A percentile compares a stretch with the other conserved stretches of the same genome.
Conservation (phyloP, 1,140 invertebrate genomes). For the Leptestheria dahalacensis region DNA sequence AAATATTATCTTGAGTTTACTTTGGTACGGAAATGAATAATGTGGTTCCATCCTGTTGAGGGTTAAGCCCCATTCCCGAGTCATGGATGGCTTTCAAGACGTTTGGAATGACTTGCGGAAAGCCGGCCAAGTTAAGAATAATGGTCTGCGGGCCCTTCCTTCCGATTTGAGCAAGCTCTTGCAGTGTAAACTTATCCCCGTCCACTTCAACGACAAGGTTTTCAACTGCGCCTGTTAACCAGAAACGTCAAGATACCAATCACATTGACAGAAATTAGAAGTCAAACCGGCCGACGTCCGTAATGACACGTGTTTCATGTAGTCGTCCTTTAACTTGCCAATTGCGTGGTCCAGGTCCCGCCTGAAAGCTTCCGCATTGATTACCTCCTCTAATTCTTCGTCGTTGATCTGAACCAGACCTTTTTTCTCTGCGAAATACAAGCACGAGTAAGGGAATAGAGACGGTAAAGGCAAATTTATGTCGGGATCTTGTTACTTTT, state of each 20-base stretch:
- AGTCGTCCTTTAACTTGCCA: conserved; percentile 57
- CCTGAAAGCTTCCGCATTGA: conserved; percentile 52
- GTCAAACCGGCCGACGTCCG: conserved; percentile 43
- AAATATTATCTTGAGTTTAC: too few species aligned
- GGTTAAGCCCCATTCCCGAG: conserved; percentile 82
- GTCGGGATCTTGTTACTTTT: conserved; percentile 37
- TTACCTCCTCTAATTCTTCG: conserved; percentile 46
- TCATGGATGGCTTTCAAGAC: conserved; percentile 54
- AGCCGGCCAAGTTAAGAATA: conserved; percentile 60
- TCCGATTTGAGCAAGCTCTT: conserved; percentile 75
- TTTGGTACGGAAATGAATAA: conserved; percentile 76
- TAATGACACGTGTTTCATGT: conserved; percentile 56
- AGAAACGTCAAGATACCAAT: neutral
- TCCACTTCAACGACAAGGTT: conserved; percentile 55
- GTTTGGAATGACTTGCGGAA: conserved; percentile 66
- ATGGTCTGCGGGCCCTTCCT: conserved; percentile 74
- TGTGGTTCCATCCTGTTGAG: conserved; percentile 83
- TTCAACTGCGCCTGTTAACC: conserved; percentile 51
- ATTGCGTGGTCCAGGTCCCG: conserved; percentile 45
- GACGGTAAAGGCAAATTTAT: neutral
- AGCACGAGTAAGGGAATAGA: neutral
- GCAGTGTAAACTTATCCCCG: conserved; percentile 63
- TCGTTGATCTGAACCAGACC: conserved; percentile 50
- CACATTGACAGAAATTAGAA: conserved; percentile 9
- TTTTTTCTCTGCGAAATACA: conserved; percentile 29